Percentiles rank a stretch among this genome's conserved stretches.
Conservation (phyloP, 2,113 vertebrate species). For the Erythrocebus patas region DNA sequence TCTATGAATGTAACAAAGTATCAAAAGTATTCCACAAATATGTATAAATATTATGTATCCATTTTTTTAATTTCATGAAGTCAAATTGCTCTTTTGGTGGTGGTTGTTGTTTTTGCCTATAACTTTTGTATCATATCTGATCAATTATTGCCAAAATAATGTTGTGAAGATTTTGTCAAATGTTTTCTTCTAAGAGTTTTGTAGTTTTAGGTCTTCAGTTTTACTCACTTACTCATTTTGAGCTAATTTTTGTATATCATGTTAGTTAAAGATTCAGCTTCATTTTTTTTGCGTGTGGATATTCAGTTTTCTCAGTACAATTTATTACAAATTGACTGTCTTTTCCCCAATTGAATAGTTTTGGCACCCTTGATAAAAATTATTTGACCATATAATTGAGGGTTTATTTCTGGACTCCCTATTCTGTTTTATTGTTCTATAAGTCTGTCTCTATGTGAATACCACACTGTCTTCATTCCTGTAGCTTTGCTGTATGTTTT, state of each 20-base stretch:
- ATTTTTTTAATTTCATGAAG: no score
- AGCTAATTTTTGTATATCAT: neutral
- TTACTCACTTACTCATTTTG: neutral
- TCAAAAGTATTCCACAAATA: no score
- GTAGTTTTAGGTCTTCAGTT: neutral
- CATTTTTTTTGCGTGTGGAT: no score
- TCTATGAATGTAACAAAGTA: no score
- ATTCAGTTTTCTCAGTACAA: no score
- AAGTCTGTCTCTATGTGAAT: neutral
- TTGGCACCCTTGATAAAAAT: neutral
- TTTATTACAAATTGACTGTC: no score
- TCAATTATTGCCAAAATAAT: neutral
- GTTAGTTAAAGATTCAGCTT: no score
- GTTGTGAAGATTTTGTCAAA: neutral
- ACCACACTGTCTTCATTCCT: no score
- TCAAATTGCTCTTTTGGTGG: no score
- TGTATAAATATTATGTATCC: no score
- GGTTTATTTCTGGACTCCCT: neutral
- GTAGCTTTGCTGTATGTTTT: neutral
- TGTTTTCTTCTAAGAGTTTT: neutral
- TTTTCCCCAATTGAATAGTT: neutral
- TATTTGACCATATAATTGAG: neutral
- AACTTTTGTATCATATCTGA: neutral
- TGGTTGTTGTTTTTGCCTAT: neutral
- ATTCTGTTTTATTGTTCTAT: neutral